Evolutionary conservation across 2,113 vertebrate species (phyloP).

Genomic region (Pagrus major): DNA sequence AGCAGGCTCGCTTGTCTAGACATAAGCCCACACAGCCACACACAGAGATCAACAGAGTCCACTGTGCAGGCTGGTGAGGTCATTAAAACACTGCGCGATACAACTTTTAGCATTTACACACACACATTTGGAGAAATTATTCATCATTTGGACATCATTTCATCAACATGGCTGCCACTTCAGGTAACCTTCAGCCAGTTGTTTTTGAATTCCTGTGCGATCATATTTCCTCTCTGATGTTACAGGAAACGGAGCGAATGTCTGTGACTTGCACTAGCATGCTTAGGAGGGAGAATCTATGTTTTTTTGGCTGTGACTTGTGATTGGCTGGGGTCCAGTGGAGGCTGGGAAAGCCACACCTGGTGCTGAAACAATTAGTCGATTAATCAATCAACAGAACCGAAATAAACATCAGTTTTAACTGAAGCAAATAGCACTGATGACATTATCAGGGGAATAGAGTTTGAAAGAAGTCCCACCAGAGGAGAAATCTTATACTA

Average conservation of each 20-base stretch:
- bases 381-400: neutral
- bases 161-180: constrained; percentile 37
- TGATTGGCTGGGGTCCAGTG: constrained; percentile 39
- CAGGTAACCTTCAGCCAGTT: constrained; percentile 45
- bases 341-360: neutral
- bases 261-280: constrained; percentile 51
- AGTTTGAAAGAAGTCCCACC: neutral
- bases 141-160: constrained; percentile 39
- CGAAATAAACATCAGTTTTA: neutral
- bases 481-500: neutral
- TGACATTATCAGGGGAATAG: neutral
- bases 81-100: neutral
- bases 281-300: constrained; percentile 42
- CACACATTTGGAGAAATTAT: neutral
- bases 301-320: constrained; percentile 20
- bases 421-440: neutral
- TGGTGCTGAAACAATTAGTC: neutral
- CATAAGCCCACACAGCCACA: neutral
- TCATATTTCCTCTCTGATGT: constrained; percentile 62
- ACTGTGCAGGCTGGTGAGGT: constrained; percentile 23
- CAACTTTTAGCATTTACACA: neutral
- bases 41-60: constrained; percentile 9
- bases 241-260: constrained; percentile 43
- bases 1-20: neutral
- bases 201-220: constrained; percentile 52